Conservation (phyloP, 2,113 vertebrate genomes). For the Lanius ludovicianus region DNA sequence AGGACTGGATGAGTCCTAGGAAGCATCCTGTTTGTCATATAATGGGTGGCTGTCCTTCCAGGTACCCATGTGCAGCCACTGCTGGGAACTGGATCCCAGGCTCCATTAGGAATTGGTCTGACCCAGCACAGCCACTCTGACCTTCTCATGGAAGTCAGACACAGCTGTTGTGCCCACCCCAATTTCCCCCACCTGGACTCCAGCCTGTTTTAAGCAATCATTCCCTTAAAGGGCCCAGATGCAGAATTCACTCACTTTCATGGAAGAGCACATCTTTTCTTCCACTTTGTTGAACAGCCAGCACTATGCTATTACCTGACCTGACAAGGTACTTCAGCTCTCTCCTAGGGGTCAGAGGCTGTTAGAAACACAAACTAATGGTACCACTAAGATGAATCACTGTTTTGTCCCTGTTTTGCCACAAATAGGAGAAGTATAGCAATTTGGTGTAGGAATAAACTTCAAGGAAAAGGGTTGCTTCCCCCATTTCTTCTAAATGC, state of each 20-base stretch:
- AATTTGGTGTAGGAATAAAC: not conserved
- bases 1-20: not conserved
- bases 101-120: not conserved
- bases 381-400: not conserved
- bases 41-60: not conserved
- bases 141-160: rapidly evolving
- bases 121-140: not conserved
- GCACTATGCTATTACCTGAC: not conserved
- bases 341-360: not conserved
- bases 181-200: not conserved
- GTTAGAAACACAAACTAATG: too few species aligned
- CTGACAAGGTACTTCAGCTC: not conserved
- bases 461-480: not conserved
- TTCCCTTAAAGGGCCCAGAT: not conserved
- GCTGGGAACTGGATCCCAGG: not conserved
- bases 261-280: not conserved
- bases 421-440: not conserved
- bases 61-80: not conserved
- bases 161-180: not conserved
- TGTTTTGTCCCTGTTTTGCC: not conserved
- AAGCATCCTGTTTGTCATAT: not conserved
- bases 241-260: not conserved
- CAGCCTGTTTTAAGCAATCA: not conserved
- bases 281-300: not conserved
- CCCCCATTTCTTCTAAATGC: not conserved